Evolutionary conservation across 2,888 invertebrate species (phyloP).

Genomic region (Blastobasis adustella): DNA sequence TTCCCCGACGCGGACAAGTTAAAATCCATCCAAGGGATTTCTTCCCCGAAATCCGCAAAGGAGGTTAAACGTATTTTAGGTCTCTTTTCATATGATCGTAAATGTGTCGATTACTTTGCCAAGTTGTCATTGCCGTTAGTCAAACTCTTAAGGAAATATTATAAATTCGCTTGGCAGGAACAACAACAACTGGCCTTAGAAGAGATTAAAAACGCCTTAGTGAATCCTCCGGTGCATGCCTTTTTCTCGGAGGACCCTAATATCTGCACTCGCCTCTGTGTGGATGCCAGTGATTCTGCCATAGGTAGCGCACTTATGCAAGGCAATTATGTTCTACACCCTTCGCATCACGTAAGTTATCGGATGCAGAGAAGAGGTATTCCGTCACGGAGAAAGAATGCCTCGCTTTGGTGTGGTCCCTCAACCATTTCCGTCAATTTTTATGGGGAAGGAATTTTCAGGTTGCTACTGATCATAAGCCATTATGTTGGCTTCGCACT

Average conservation of each 20-base stretch:
- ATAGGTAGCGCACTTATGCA: not conserved
- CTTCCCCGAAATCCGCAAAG: not conserved
- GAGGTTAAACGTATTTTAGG: not conserved
- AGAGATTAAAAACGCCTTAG: not conserved
- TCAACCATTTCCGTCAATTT: too few relatives aligned
- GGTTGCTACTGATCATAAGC: too few relatives aligned
- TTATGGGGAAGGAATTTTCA: too few relatives aligned
- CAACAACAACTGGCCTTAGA: not conserved
- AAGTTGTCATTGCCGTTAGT: not conserved
- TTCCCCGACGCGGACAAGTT: not conserved
- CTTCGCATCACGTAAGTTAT: not conserved
- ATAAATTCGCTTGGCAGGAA: not conserved
- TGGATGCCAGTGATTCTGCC: not conserved
- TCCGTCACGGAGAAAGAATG: not conserved
- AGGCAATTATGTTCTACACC: not conserved
- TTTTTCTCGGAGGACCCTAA: not conserved
- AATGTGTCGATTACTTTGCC: not conserved
- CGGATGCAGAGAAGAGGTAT: not conserved
- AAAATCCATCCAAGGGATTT: not conserved
- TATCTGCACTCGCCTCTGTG: not conserved
- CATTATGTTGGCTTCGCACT: too few relatives aligned
- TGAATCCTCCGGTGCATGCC: not conserved
- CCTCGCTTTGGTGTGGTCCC: too few relatives aligned
- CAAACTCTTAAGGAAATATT: not conserved
- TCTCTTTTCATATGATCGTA: not conserved